Conservation (phyloP, 2,113 vertebrate species). For the Campylomormyrus numenius region DNA sequence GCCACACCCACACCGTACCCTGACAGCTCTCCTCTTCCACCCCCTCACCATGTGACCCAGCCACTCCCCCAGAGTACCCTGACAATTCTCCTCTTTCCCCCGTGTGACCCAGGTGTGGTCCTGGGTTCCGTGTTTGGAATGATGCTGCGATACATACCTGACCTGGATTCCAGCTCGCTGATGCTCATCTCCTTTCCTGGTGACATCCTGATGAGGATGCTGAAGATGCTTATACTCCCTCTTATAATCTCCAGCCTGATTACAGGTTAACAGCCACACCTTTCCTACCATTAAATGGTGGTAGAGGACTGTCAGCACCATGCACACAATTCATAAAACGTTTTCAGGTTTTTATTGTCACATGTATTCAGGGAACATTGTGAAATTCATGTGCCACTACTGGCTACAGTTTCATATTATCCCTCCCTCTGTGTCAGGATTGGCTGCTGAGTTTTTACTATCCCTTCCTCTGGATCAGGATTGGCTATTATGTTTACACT, state of each 20-base stretch:
- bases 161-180: constrained; percentile 48
- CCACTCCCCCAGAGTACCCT: too few relatives aligned
- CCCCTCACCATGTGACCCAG: constrained; percentile 33
- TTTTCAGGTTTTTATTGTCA: background rate
- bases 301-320: background rate
- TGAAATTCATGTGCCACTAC: background rate
- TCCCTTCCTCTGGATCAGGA: background rate
- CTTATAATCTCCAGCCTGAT: constrained; percentile 78
- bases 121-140: constrained; percentile 61
- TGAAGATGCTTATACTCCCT: constrained; percentile 50
- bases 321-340: background rate
- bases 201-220: constrained; percentile 72
- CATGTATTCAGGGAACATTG: background rate
- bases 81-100: background rate
- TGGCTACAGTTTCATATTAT: background rate
- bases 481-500: background rate
- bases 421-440: background rate
- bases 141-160: constrained; percentile 59
- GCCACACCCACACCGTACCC: background rate
- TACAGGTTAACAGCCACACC: constrained; percentile 53
- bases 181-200: constrained; percentile 71
- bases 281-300: background rate
- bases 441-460: background rate
- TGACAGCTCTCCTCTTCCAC: background rate
- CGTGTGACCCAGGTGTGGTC: constrained; percentile 58